Conservation (phyloP, 2,888 invertebrate genomes). For the Drosophila histrio region DNA sequence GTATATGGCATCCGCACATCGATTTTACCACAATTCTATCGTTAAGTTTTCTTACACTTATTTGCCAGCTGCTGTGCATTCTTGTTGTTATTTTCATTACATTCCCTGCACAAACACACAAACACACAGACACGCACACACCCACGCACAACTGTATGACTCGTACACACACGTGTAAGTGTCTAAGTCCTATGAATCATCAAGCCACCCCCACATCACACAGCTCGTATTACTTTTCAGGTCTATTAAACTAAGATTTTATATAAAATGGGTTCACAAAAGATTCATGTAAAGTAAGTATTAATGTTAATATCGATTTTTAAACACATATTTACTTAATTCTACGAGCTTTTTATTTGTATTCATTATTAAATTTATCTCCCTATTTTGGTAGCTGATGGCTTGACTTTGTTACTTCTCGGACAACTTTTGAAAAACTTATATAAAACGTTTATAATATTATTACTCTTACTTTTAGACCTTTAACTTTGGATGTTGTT, state of each 20-base stretch:
- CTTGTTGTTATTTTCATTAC: constrained; percentile 71
- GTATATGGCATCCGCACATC: constrained; percentile 34
- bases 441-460: background rate
- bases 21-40: constrained; percentile 44
- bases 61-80: constrained; percentile 43
- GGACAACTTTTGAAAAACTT: background rate
- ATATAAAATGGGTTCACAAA: background rate
- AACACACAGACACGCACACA: background rate
- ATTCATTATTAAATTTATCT: background rate
- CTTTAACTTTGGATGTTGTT: background rate
- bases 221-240: constrained; percentile 23
- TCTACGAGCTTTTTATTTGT: too few species aligned
- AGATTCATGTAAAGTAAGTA: background rate
- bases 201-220: constrained; percentile 45
- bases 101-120: constrained; percentile 26
- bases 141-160: background rate
- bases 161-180: constrained; percentile 13
- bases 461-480: background rate
- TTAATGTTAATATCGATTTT: background rate
- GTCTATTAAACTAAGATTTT: background rate
- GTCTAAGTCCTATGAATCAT: constrained; percentile 66
- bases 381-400: background rate
- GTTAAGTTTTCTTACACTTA: constrained; percentile 17
- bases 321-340: background rate
- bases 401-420: background rate